Base-by-base conservation (phyloP, 2,888 invertebrate species). In the Empis stercorea region DNA sequence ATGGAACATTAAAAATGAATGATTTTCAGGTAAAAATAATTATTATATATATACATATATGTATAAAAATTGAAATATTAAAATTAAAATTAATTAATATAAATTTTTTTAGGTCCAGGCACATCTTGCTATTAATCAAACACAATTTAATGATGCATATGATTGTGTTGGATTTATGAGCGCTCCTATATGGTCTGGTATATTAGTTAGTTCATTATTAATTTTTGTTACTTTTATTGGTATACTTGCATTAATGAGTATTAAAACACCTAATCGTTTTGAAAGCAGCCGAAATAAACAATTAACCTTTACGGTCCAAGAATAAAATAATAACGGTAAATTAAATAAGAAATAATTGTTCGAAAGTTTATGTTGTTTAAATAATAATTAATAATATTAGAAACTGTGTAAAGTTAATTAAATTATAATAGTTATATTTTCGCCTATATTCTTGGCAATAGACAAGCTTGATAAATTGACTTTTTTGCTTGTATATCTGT, bases 241-340 rank as follows among this genome's bases (percentile, higher is more conserved):
- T 7, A 73, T 96, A 46, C 72, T 77, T 14, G 89, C 94, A 83
- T 80, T 99, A 54, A 74, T 91, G 73, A 87, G 88, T 64, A 92
- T 99, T 59, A 88, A 87, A 65, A 91, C 94, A 27, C 94, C 92
- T 82, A 97, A 96, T 69, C 79, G 89, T 59, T 99, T 96, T 69
- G 97, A 99, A 71, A 96, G 87, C 70, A 88, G 87, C 47, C 91
- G 95, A 63, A 89, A 87, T 61, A 96, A 94, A 70, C 87, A 89
- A 52, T 81, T 97, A 45, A 84, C 85, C 15, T 81, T 93, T 56
- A 83, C 81, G 43, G 79, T 81, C 44, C 74, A 74, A 56, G 89
- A 91, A 61, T 88, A 80, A 73, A 34, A 39, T n/a, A 3, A 10
- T 34, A 6, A 34, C n/a, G n/a, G n/a, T 34, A 20, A 20, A 4